Conservation (phyloP, 2,113 vertebrate species). For the Enhydra lutris region DNA sequence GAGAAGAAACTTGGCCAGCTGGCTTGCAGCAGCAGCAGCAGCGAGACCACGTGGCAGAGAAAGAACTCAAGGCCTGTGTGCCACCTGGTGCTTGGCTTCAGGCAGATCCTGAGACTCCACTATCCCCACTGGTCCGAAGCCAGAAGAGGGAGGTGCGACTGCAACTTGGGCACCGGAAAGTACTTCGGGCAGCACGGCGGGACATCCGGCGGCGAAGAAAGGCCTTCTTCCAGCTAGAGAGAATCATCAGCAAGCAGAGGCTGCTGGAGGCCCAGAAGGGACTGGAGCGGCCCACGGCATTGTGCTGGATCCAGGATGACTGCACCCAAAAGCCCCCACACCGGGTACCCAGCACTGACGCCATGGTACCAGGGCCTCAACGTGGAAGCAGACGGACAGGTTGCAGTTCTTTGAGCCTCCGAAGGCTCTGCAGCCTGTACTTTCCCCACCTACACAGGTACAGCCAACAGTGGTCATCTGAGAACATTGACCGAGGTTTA, state of each 20-base stretch:
- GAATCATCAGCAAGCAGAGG: slow-evolving; percentile 89
- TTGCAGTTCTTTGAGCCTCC: slow-evolving; percentile 62
- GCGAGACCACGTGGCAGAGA: slow-evolving; percentile 83
- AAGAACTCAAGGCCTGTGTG: slow-evolving; percentile 75
- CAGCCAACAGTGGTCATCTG: neutral
- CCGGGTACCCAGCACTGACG: slow-evolving; percentile 26
- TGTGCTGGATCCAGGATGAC: slow-evolving; percentile 78
- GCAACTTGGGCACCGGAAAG: slow-evolving; percentile 85
- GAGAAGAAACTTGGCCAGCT: slow-evolving; percentile 85
- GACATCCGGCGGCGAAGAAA: slow-evolving; percentile 83
- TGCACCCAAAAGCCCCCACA: slow-evolving; percentile 57
- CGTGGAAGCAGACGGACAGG: slow-evolving; percentile 47
- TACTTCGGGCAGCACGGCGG: slow-evolving; percentile 84
- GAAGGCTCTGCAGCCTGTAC: slow-evolving; percentile 74
- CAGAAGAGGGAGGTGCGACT: slow-evolving; percentile 87
- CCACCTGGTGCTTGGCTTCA: slow-evolving; percentile 74
- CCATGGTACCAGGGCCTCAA: neutral
- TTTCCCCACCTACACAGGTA: slow-evolving; percentile 61
- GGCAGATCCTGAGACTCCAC: slow-evolving; percentile 48
- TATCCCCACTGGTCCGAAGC: slow-evolving; percentile 74
- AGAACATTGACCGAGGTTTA: neutral
- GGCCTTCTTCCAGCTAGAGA: slow-evolving; percentile 89
- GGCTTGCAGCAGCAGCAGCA: slow-evolving; percentile 72
- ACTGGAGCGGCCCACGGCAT: slow-evolving; percentile 86
- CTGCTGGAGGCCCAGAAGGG: slow-evolving; percentile 90